Base-by-base conservation (phyloP, 2,113 vertebrate genomes). In the Megaceryle torquata region DNA sequence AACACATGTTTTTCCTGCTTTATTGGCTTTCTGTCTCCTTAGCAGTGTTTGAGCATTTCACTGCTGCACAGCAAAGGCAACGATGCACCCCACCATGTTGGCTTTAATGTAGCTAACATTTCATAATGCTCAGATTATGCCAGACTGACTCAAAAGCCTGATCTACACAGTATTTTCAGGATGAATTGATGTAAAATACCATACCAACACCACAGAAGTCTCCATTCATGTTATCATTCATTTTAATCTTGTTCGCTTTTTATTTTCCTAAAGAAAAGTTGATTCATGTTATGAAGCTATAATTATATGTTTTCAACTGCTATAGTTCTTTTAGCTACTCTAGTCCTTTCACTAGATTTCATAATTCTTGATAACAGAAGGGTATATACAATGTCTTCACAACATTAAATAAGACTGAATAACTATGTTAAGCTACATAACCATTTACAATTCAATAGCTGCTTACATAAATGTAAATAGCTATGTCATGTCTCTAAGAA, bases 401-500 rank as follows among this genome's bases (percentile, higher is more conserved):
- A 67, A 67, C 50, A 86, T 64, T 88, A 82, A 96, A 75, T 88
- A 88, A 67, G 31, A 50, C 68, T 63, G 31, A 59, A 63, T 67
- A 69, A 61, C 44, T 65, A 5, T 48, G n/a, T 56, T 77, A 90
- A 83, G 25, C 46, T 86, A 61, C 79, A 84, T 71, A 87, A 31
- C 21, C 37, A 72, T 80, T 92, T 86, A 87, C 48, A 70, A 71
- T 90, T 83, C 86, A 67, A 75, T 71, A 86, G 60, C 56, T 91
- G 60, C 68, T 84, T 68, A 65, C 50, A 88, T 37, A 93, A 86
- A 81, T 2, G 13, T 81, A 90, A 94, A 90, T 26, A 90, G 10
- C 0, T 77, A 48, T 81, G 59, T 46, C 56, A 18, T 46, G 10
- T 70, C 46, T 90, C 50, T 81, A 43, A 75, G 56, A 83, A 89